Evolutionary conservation across 2,113 vertebrate genomes (phyloP).

Genomic region (Salvelinus sp.): DNA sequence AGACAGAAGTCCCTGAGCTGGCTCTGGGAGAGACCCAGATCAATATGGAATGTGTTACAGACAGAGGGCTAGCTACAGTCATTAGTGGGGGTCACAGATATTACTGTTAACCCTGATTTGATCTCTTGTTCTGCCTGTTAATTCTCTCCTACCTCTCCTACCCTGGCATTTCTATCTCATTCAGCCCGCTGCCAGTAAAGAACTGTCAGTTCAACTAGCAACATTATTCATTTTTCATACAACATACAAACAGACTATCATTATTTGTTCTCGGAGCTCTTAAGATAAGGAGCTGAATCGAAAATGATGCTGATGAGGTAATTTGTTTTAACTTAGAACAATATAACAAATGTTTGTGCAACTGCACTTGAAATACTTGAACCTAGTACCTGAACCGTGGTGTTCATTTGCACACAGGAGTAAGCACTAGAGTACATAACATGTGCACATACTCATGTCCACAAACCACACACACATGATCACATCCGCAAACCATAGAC

Average conservation of each 20-base stretch:
- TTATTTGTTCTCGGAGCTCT: neutral
- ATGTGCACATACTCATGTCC: neutral
- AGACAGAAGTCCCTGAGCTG: constrained; percentile 6
- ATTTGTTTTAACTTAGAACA: neutral
- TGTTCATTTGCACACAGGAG: constrained; percentile 1
- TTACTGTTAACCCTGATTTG: neutral
- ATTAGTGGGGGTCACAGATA: neutral
- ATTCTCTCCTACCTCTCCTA: too few relatives aligned
- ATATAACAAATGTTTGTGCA: neutral
- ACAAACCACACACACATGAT: constrained; percentile 16
- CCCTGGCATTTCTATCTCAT: neutral
- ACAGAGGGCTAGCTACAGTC: neutral
- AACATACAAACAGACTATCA: neutral
- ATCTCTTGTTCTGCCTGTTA: constrained; percentile 33
- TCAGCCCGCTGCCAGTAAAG: neutral
- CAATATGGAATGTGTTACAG: constrained; percentile 11
- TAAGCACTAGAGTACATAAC: neutral
- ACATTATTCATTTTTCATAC: neutral
- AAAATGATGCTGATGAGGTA: neutral
- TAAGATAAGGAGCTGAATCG: neutral
- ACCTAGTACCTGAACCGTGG: neutral
- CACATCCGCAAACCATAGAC: neutral
- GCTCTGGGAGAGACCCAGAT: neutral
- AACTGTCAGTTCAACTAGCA: neutral
- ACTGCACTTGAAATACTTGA: neutral